Evolutionary conservation across 2,888 invertebrate genomes (phyloP).

Genomic region (Acanthosepion pharaonis): DNA sequence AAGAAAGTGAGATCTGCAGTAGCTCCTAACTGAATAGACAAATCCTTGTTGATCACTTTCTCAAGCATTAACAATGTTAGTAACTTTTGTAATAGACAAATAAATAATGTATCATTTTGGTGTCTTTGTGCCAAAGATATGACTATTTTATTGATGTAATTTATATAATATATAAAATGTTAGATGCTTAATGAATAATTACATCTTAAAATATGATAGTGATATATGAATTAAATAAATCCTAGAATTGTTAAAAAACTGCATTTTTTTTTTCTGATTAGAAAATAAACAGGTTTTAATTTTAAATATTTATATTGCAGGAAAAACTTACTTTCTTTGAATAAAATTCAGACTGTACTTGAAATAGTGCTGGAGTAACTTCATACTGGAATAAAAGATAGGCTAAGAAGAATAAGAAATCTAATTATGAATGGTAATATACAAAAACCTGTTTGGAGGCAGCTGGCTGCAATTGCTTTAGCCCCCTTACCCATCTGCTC

Average conservation of each 20-base stretch:
- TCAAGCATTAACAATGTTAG: not conserved
- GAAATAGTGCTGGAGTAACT: not conserved
- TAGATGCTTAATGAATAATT: too few species aligned
- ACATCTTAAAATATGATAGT: too few species aligned
- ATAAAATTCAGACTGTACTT: not conserved
- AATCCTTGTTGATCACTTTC: not conserved
- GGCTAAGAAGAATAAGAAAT: not conserved
- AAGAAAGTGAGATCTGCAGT: not conserved
- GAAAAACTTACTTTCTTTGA: not conserved
- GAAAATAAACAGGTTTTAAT: not conserved
- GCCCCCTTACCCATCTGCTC: not conserved
- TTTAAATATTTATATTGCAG: not conserved
- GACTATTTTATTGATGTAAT: too few species aligned
- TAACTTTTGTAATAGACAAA: not conserved
- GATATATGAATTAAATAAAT: too few species aligned
- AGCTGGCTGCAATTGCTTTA: slow-evolving; percentile 14
- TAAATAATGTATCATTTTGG: not conserved
- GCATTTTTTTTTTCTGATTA: not conserved
- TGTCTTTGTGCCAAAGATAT: slow-evolving; percentile 10
- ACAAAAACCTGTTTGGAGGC: not conserved
- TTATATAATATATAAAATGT: too few species aligned
- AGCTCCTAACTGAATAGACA: not conserved
- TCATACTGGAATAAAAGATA: not conserved
- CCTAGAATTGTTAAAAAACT: too few species aligned
- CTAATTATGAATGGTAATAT: not conserved